Evolutionary conservation across 2,797 vertebrate species (phyloP), one percentile per base, ranked within the genome.

Genomic region (Otolemur crassicaudatus): DNA sequence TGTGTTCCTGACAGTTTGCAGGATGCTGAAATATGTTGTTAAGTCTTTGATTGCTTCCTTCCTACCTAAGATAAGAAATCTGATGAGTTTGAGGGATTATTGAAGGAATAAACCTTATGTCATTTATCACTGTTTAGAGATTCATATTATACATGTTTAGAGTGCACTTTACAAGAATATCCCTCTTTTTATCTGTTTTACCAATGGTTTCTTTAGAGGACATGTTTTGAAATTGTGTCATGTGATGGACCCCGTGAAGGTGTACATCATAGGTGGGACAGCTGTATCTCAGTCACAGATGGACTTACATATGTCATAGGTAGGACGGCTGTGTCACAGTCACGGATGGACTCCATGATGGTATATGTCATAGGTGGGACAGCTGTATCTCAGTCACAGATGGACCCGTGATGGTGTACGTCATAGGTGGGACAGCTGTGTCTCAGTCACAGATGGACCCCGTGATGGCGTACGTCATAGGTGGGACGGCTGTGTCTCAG

Each of bases 101-200:
- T 81, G 81, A 86, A 77, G 37, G 34, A 91, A 43, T 84, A 75
- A 37, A 5, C n/a, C 69, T 69, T 89, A 86, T 2, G 31, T 58
- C 27, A 81, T 73, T 96, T 76, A 46, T 34, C 40, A 69, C 92
- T 69, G 75, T 73, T 89, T 69, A 89, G 56, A 88, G n/a, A 67
- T 67, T 43, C 7, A 10, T 58, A 40, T 22, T 92, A 87, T 87
- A 27, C 29, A 63, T 46, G 65, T 72, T 72, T 40, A 40, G 69
- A 72, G 34, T 37, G 37, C 12, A 37, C 69, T 67, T 67, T 67
- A 67, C 16, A 27, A 37, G 69, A 23, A 70, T 70, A 37, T 23
- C 69, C 22, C 19, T 37, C 29, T 34, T 69, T 69, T 34, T 20
- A 69, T 34, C n/a, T 60, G 19, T 60, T 60, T 60, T 23, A 8